Evolutionary conservation across 2,888 invertebrate species (phyloP).

Genomic region (Drosophila subquinaria): DNA sequence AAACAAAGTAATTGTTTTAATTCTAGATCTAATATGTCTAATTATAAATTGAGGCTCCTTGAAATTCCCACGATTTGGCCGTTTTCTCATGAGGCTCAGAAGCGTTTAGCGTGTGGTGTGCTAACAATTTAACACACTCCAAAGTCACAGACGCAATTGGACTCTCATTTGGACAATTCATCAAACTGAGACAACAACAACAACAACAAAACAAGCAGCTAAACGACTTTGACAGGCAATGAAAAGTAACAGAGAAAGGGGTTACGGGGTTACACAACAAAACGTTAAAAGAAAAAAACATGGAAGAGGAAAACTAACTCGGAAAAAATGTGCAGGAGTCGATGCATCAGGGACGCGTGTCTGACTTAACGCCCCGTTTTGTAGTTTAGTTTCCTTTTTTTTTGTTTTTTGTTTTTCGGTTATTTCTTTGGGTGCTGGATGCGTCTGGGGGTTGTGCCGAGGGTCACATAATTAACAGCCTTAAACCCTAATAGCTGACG

Average conservation of each 20-base stretch:
- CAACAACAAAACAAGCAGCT: conserved; percentile 44
- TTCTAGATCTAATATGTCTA: neutral
- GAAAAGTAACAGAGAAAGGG: conserved; percentile 57
- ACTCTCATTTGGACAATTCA: conserved; percentile 49
- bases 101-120: conserved; percentile 53
- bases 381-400: conserved; percentile 4
- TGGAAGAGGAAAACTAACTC: conserved; percentile 16
- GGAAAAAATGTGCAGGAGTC: conserved; percentile 23
- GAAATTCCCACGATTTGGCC: conserved; percentile 56
- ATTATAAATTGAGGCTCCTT: neutral
- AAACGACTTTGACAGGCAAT: conserved; percentile 71
- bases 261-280: conserved; percentile 28
- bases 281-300: conserved; percentile 16
- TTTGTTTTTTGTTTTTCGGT: conserved; percentile 11
- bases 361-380: conserved; percentile 47
- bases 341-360: conserved; percentile 68
- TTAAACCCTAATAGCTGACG: conserved; percentile 44
- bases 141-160: conserved; percentile 27
- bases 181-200: conserved; percentile 31
- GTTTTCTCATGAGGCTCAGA: conserved; percentile 29
- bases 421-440: conserved; percentile 21
- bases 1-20: neutral
- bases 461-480: conserved; percentile 74
- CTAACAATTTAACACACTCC: conserved; percentile 73
- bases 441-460: conserved; percentile 34